Evolutionary conservation across 2,888 invertebrate species (phyloP).

Genomic region (Caenorhabditis plicata): DNA sequence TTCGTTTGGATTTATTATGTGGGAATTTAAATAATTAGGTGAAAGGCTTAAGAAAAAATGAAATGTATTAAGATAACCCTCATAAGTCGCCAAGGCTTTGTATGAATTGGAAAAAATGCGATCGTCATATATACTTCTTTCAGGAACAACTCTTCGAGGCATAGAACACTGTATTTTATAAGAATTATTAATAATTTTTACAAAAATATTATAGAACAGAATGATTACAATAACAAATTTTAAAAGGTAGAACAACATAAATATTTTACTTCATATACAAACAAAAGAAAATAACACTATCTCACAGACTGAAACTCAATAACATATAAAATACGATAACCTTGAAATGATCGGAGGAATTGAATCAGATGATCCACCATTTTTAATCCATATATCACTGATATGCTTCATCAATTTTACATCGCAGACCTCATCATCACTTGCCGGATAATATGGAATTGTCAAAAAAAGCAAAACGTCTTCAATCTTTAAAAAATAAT

Average conservation of each 20-base stretch:
- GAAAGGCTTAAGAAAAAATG: background rate
- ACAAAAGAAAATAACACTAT: background rate
- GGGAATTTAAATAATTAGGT: too few relatives aligned
- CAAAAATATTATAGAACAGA: too few relatives aligned
- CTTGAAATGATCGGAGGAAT: conserved; percentile 35
- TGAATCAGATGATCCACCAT: conserved; percentile 29
- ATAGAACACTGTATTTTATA: too few relatives aligned
- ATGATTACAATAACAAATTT: too few relatives aligned
- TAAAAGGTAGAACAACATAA: too few relatives aligned
- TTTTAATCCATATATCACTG: conserved; percentile 20
- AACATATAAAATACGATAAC: conserved; percentile 27
- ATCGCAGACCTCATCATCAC: conserved; percentile 19
- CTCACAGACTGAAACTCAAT: conserved; percentile 6
- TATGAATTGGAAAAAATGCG: background rate
- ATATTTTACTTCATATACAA: background rate
- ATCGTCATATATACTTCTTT: too few relatives aligned
- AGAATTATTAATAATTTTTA: too few relatives aligned
- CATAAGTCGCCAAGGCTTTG: conserved; percentile 3
- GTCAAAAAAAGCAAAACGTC: conserved; percentile 23
- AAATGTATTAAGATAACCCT: background rate
- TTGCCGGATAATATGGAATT: too few relatives aligned
- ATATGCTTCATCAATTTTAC: conserved; percentile 16
- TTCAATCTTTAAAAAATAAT: too few relatives aligned
- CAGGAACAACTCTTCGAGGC: too few relatives aligned
- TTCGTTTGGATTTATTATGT: too few relatives aligned